Percentiles rank a stretch among this genome's conserved stretches.
Evolutionary conservation across 2,113 vertebrate species (phyloP).

Genomic region (Proterorhinus semilunaris): DNA sequence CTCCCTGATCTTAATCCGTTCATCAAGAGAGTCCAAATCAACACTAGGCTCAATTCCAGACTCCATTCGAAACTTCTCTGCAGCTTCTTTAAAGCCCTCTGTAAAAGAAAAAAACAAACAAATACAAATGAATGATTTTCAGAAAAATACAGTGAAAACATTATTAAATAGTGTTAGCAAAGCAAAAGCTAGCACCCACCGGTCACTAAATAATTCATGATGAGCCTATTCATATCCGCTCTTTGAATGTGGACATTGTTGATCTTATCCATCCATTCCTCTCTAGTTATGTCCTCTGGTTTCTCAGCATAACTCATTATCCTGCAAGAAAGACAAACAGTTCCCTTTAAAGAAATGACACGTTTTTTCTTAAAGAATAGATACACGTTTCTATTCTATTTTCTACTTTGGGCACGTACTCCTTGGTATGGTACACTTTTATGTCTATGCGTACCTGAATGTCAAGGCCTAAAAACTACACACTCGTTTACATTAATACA

Average conservation of each 20-base stretch:
- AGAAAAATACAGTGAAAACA: neutral
- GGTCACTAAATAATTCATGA: conserved; percentile 98
- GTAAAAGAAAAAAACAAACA: conserved; percentile 30
- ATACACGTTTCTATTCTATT: neutral
- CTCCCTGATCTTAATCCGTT: conserved; percentile 96
- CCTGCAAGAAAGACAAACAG: conserved; percentile 16
- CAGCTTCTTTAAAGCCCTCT: conserved; percentile 99
- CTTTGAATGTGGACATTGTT: conserved; percentile 97
- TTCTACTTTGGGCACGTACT: neutral
- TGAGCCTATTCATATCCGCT: conserved; percentile 97
- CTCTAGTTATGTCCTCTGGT: conserved; percentile 94
- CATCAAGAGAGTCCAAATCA: conserved; percentile 93
- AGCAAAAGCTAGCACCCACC: conserved; percentile 65
- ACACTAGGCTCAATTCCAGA: conserved; percentile 97
- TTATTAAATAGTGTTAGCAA: neutral
- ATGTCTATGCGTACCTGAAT: neutral
- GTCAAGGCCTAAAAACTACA: conserved; percentile 49
- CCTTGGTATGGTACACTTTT: neutral
- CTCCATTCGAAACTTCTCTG: conserved; percentile 97
- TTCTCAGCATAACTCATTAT: conserved; percentile 97
- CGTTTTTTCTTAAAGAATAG: neutral
- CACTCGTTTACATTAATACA: conserved; percentile 44
- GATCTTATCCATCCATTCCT: conserved; percentile 99
- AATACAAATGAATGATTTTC: neutral
- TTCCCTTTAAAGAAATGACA: neutral